These are phyloP conservation scores for Digitonthophagus gazella DNA, from an alignment of 2,888 invertebrate species.

Conservation along the genomic window DNA sequence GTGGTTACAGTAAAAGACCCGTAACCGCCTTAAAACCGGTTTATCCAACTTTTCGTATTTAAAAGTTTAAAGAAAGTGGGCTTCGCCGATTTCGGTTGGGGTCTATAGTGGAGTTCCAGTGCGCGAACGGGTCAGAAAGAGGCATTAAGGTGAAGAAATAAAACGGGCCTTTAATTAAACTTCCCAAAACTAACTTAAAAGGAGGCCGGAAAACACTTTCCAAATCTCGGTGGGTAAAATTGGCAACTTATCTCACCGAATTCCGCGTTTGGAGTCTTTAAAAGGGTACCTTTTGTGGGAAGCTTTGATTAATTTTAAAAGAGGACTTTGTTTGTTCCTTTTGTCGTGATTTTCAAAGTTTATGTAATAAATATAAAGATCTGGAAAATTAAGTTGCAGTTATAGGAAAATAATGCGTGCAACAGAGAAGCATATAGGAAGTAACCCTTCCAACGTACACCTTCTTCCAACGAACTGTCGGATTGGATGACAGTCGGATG, in stretches of 20 bases:
- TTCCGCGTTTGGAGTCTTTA: too few species aligned
- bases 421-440: too few species aligned
- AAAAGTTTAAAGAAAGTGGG: constrained; percentile 15
- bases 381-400: too few species aligned
- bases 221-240: background rate
- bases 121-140: background rate
- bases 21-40: background rate
- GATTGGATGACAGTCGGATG: too few species aligned
- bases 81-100: background rate
- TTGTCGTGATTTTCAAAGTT: too few species aligned
- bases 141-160: constrained; percentile 13
- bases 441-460: too few species aligned
- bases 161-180: constrained; percentile 13
- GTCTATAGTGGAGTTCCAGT: background rate
- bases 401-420: too few species aligned
- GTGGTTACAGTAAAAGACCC: background rate
- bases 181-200: constrained; percentile 9
- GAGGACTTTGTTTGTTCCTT: too few species aligned
- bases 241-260: background rate
- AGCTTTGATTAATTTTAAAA: too few species aligned
- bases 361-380: too few species aligned
- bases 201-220: constrained; percentile 12
- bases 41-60: constrained; percentile 10
- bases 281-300: too few species aligned
- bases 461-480: too few species aligned